phyloP scores from a whole-genome alignment of 2,888 invertebrate species.

The Aricia artaxerxes region DNA sequence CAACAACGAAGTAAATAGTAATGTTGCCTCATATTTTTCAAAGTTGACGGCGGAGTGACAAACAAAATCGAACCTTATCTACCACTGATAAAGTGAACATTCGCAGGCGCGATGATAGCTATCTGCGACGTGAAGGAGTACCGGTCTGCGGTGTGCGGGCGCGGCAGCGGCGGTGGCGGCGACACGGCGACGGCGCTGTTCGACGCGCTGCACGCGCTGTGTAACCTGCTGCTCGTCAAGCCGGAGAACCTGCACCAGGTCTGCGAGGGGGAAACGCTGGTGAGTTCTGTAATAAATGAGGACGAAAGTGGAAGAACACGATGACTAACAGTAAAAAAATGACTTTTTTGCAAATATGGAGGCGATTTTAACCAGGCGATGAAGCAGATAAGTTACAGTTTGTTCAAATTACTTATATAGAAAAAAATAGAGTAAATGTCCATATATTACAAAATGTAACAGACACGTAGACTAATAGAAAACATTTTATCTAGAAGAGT shows the following conservation, averaged over 20 bases:
- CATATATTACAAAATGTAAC: no score
- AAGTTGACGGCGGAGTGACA: background rate
- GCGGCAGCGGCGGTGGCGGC: conserved; percentile 76
- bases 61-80: background rate
- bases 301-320: no score
- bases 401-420: no score
- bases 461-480: no score
- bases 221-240: conserved; percentile 96
- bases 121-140: conserved; percentile 99
- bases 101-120: conserved; percentile 95
- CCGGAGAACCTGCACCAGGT: conserved; percentile 98
- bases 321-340: no score
- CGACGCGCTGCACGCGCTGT: conserved; percentile 96
- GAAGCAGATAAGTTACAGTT: no score
- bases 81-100: background rate
- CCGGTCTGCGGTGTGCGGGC: conserved; percentile 89
- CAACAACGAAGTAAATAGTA: no score
- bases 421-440: no score
- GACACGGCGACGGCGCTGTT: conserved; percentile 92
- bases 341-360: no score
- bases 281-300: conserved; percentile 59
- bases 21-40: no score
- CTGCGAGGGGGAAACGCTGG: conserved; percentile 95
- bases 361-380: no score
- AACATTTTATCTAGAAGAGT: no score